Evolutionary conservation across 2,888 invertebrate genomes (phyloP), one percentile per base, ranked within the genome.

Genomic region (Trissoscelio sp.): DNA sequence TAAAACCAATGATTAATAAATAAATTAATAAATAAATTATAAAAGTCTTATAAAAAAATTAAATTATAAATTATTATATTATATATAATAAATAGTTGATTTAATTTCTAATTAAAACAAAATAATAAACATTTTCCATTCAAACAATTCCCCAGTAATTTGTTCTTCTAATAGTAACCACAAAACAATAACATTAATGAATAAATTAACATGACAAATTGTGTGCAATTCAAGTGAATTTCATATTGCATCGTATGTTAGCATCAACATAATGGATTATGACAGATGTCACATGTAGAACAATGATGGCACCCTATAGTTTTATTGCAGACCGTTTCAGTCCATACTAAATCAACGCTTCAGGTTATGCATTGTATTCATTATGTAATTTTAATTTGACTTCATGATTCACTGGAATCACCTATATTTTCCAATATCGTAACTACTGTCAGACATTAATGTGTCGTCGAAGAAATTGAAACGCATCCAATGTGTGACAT

Each of bases 341-440:
- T 60, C 11, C 14, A 16, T 16, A 37, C 20, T 44, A 51, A 51
- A 16, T 66, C 37, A 51, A 22, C 39, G 20, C 12, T 62, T 18
- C 11, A 9, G 12, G 14, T 28, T 18, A 28, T 44, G 18, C 6
- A 11, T 44, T 44, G 24, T 58, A 6, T 0, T 4, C 57, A 46
- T 28, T 4, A 60, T 16, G 4, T 46, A 31, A 66, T 24, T 66
- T 66, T 4, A 24, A 55, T 58, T 48, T 20, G n/a, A 75, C 42
- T 39, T 57, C 58, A 60, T 62, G 44, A 39, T 67, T 60, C 34
- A 57, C 24, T 66, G 18, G 24, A 44, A 77, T 77, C 77, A 77
- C 62, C 77, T 60, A 77, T 77, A 77, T 77, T 77, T 77, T 77
- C 77, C 69, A 77, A 44, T 60, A 58, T 51, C 48, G 9, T 73